phyloP scores from a whole-genome alignment of 2,888 invertebrate genomes.

The Caenorhabditis sp. region DNA sequence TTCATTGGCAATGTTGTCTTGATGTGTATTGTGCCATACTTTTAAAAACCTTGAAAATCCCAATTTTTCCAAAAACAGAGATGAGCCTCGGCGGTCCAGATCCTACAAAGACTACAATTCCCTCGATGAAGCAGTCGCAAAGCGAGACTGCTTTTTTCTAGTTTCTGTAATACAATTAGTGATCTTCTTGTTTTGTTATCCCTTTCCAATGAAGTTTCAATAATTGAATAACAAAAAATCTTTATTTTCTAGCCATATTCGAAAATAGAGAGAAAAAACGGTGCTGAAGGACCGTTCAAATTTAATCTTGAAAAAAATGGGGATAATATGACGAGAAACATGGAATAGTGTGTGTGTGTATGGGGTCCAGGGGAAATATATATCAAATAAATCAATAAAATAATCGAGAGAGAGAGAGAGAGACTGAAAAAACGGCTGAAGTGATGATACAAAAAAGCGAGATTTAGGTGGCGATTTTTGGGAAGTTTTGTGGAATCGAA shows the following conservation, averaged over 20 bases:
- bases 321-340: too few relatives aligned
- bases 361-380: not conserved
- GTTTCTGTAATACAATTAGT: too few relatives aligned
- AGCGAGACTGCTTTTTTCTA: too few relatives aligned
- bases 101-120: too few relatives aligned
- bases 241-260: slow-evolving; percentile 13
- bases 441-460: slow-evolving; percentile 4
- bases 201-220: not conserved
- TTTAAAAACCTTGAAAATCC: too few relatives aligned
- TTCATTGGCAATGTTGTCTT: too few relatives aligned
- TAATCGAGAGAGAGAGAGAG: too few relatives aligned
- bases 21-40: too few relatives aligned
- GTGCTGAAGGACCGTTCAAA: too few relatives aligned
- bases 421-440: not conserved
- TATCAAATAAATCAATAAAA: not conserved
- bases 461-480: not conserved
- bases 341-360: not conserved
- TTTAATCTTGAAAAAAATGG: too few relatives aligned
- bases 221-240: slow-evolving; percentile 4
- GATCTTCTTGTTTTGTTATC: slow-evolving; percentile 1
- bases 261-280: not conserved
- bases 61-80: too few relatives aligned
- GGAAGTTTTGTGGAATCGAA: not conserved
- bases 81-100: too few relatives aligned
- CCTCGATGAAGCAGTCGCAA: not conserved